Evolutionary conservation across 1,140 invertebrate genomes (phyloP).

Genomic region (Vanessa atalanta): DNA sequence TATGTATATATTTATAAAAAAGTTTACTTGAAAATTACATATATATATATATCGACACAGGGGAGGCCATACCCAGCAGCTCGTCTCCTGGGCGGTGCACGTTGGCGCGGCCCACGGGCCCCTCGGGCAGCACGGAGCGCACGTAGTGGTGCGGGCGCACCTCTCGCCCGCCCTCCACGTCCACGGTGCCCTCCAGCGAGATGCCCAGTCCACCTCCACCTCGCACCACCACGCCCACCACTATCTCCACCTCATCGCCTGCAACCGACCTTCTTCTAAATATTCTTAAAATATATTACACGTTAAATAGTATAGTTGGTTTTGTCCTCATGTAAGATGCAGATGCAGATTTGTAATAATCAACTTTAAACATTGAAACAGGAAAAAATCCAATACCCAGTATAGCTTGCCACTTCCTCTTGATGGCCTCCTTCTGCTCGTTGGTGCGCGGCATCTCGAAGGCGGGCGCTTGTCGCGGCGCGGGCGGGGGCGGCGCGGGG

Average conservation of each 20-base stretch:
- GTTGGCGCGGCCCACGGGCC: slow-evolving; percentile 95
- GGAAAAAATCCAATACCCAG: slow-evolving; percentile 59
- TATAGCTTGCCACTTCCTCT: slow-evolving; percentile 92
- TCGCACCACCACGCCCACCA: slow-evolving; percentile 94
- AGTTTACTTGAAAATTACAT: too few relatives aligned
- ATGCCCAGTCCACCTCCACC: slow-evolving; percentile 95
- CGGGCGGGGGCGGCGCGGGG: slow-evolving; percentile 37
- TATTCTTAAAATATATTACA: background rate
- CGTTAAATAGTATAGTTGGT: too few relatives aligned
- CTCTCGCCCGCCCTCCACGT: slow-evolving; percentile 95
- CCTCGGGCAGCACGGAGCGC: slow-evolving; percentile 94
- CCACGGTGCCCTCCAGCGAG: slow-evolving; percentile 97
- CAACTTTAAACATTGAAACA: background rate
- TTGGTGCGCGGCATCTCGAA: slow-evolving; percentile 80
- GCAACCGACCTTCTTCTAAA: slow-evolving; percentile 7
- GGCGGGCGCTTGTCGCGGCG: slow-evolving; percentile 43
- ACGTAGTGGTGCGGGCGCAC: slow-evolving; percentile 97
- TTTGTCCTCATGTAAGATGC: too few relatives aligned
- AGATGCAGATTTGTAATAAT: background rate
- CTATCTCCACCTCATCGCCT: slow-evolving; percentile 91
- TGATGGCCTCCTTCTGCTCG: slow-evolving; percentile 89
- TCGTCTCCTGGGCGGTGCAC: slow-evolving; percentile 93
- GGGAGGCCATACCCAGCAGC: slow-evolving; percentile 85
- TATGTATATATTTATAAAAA: too few relatives aligned
- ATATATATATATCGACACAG: too few relatives aligned